These are phyloP conservation scores for Venustaconcha ellipsiformis DNA, from an alignment of 1,140 invertebrate species.

Conservation along the genomic window DNA sequence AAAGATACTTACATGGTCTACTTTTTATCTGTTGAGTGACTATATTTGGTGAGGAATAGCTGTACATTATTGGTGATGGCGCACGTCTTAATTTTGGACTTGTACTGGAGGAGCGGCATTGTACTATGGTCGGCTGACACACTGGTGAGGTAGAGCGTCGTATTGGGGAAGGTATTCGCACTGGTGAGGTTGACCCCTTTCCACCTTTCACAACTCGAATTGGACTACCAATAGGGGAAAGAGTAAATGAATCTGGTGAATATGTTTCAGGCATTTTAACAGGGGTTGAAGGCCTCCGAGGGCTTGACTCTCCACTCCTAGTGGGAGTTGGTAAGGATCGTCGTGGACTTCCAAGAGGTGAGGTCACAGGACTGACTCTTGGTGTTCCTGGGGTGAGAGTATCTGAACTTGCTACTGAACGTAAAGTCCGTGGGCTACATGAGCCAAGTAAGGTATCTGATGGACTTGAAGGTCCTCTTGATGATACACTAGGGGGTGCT, in stretches of 20 bases:
- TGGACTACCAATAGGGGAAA: slow-evolving; percentile 53
- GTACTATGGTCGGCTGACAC: slow-evolving; percentile 5
- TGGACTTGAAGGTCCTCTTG: slow-evolving; percentile 43
- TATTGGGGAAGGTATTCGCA: slow-evolving; percentile 53
- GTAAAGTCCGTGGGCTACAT: slow-evolving; percentile 57
- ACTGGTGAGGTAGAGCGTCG: slow-evolving; percentile 35
- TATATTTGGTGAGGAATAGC: slow-evolving; percentile 68
- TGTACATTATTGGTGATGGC: slow-evolving; percentile 67
- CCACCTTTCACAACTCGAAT: slow-evolving; percentile 49
- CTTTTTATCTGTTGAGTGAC: slow-evolving; percentile 61
- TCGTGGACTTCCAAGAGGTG: slow-evolving; percentile 48
- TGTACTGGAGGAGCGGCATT: slow-evolving; percentile 48
- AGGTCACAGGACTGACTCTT: slow-evolving; percentile 48
- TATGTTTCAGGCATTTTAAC: slow-evolving; percentile 28
- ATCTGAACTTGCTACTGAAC: slow-evolving; percentile 76
- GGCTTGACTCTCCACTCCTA: slow-evolving; percentile 42
- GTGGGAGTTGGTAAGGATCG: slow-evolving; percentile 32
- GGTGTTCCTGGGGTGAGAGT: slow-evolving; percentile 71
- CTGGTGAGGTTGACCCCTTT: slow-evolving; percentile 52
- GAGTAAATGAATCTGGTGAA: slow-evolving; percentile 29
- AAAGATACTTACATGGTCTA: slow-evolving; percentile 59
- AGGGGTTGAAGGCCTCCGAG: slow-evolving; percentile 46
- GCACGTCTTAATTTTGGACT: slow-evolving; percentile 62
- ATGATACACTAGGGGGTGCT: slow-evolving; percentile 41
- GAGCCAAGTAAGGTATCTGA: slow-evolving; percentile 18